phyloP scores from a whole-genome alignment of 2,888 invertebrate species.

The Monoplex corrugatus region DNA sequence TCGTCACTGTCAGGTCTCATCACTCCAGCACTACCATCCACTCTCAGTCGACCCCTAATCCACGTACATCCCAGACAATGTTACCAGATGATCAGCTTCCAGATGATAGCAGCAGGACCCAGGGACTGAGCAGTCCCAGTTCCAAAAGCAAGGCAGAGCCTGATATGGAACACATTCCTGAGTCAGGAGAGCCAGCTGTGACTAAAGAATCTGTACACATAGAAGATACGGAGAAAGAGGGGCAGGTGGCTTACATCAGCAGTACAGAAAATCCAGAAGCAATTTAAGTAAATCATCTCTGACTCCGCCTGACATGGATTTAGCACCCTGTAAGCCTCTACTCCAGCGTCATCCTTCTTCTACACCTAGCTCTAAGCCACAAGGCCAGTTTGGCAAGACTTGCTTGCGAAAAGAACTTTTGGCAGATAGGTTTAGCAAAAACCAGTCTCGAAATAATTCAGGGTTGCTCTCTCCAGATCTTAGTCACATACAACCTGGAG shows the following conservation, averaged over 20 bases:
- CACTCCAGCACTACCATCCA: neutral
- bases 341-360: constrained; percentile 54
- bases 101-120: neutral
- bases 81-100: neutral
- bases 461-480: constrained; percentile 55
- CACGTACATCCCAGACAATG: neutral
- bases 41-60: neutral
- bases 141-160: neutral
- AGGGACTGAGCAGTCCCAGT: neutral
- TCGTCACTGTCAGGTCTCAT: neutral
- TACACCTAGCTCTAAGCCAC: constrained; percentile 17
- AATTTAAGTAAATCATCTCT: neutral
- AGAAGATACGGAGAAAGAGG: constrained; percentile 5
- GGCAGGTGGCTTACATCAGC: neutral
- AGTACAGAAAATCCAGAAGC: constrained; percentile 3
- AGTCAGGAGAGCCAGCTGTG: constrained; percentile 11
- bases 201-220: neutral
- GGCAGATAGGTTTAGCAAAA: constrained; percentile 62
- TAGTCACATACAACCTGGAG: constrained; percentile 59
- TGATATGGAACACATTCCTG: neutral
- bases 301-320: neutral
- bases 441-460: neutral
- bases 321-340: neutral
- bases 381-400: constrained; percentile 21
- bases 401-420: neutral